Percentiles rank a stretch among this genome's conserved stretches.
Conservation (phyloP, 2,888 invertebrate genomes). For the Mythimna albipuncta region DNA sequence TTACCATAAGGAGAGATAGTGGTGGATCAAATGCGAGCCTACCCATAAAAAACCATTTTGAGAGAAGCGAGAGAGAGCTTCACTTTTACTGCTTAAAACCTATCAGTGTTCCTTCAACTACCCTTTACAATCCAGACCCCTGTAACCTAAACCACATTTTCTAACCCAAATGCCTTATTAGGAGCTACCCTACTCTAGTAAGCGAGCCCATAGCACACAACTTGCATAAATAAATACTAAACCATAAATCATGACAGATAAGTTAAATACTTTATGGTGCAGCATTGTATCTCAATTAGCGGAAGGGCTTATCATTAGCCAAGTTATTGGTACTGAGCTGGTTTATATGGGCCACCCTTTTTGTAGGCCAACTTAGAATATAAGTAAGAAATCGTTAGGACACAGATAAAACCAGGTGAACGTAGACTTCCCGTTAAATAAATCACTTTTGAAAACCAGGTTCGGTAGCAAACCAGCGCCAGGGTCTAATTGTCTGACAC, state of each 20-base stretch:
- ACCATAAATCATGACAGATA: constrained; percentile 51
- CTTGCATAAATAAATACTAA: constrained; percentile 9
- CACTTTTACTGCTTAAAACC: too few species aligned
- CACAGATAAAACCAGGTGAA: neutral
- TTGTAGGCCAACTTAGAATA: neutral
- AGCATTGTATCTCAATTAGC: constrained; percentile 54
- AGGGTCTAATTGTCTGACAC: too few species aligned
- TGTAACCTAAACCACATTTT: too few species aligned
- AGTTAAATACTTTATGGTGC: constrained; percentile 42
- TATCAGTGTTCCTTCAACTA: too few species aligned
- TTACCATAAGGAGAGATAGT: too few species aligned
- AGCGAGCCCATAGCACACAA: constrained; percentile 12
- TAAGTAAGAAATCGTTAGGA: constrained; percentile 7
- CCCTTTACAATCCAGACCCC: too few species aligned
- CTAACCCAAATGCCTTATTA: neutral
- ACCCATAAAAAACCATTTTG: too few species aligned
- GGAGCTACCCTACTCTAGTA: neutral
- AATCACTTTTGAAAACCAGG: too few species aligned
- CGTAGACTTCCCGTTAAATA: neutral
- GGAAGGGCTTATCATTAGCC: constrained; percentile 32
- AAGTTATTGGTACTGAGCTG: constrained; percentile 34
- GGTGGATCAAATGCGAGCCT: too few species aligned
- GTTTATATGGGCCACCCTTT: constrained; percentile 26
- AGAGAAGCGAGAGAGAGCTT: too few species aligned
- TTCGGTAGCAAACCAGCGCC: too few species aligned